Conservation (phyloP, 2,888 invertebrate species). For the Melanophora roralis region DNA sequence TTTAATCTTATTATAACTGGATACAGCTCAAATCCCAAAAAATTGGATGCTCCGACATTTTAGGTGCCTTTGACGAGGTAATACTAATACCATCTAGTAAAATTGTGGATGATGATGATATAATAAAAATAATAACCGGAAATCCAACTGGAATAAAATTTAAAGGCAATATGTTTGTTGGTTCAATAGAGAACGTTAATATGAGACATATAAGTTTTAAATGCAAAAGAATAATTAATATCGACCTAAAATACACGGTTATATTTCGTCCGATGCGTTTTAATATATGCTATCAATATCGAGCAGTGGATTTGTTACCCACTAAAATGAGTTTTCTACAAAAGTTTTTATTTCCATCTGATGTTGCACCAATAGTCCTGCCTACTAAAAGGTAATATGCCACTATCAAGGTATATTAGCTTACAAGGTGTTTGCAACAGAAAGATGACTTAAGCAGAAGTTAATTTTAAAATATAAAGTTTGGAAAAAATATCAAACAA, state of each 20-base stretch:
- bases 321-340: background rate
- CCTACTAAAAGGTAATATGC: background rate
- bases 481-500: too few species aligned
- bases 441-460: too few species aligned
- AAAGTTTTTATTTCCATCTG: slow-evolving; percentile 34
- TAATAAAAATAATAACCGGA: slow-evolving; percentile 11
- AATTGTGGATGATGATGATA: background rate
- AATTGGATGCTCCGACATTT: too few species aligned
- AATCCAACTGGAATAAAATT: slow-evolving; percentile 6
- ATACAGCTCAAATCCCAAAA: slow-evolving; percentile 35
- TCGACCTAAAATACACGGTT: slow-evolving; percentile 64
- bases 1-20: too few species aligned
- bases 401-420: too few species aligned
- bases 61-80: too few species aligned
- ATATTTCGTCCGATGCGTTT: slow-evolving; percentile 69
- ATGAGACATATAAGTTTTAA: slow-evolving; percentile 67
- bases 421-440: too few species aligned
- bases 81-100: too few species aligned
- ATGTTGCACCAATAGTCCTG: background rate
- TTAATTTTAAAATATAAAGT: too few species aligned
- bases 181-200: slow-evolving; percentile 28
- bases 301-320: slow-evolving; percentile 67
- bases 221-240: slow-evolving; percentile 65
- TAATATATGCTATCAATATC: slow-evolving; percentile 70
- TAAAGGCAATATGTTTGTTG: slow-evolving; percentile 25